These are phyloP conservation scores for Amphiprion ocellaris DNA, from an alignment of 2,113 vertebrate species.

Conservation along the genomic window DNA sequence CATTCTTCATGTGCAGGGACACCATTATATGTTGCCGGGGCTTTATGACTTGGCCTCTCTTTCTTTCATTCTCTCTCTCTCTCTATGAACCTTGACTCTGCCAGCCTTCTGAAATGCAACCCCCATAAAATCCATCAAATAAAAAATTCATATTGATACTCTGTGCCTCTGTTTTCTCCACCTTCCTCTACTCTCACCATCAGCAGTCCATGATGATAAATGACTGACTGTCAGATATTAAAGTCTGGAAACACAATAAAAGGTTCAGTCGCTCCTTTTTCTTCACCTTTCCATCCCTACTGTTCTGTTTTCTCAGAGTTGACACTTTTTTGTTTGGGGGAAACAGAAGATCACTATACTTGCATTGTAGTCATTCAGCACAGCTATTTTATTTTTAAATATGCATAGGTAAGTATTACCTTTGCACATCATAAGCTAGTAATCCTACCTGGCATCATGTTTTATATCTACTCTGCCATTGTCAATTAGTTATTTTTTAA, in stretches of 20 bases:
- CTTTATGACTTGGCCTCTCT: slow-evolving; percentile 52
- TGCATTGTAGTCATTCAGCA: not conserved
- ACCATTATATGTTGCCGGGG: slow-evolving; percentile 48
- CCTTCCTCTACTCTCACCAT: slow-evolving; percentile 64
- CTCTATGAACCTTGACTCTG: slow-evolving; percentile 67
- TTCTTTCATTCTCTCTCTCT: slow-evolving; percentile 39
- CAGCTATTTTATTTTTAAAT: not conserved
- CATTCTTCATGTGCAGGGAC: slow-evolving; percentile 24
- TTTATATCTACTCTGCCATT: not conserved
- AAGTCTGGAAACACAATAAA: slow-evolving; percentile 77
- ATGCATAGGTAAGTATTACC: not conserved
- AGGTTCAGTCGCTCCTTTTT: slow-evolving; percentile 50
- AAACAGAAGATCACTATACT: slow-evolving; percentile 1
- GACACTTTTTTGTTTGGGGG: slow-evolving; percentile 13
- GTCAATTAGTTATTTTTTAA: not conserved
- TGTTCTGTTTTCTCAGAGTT: slow-evolving; percentile 5
- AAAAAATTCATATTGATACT: slow-evolving; percentile 83
- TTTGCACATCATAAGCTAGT: not conserved
- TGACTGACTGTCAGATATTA: slow-evolving; percentile 77
- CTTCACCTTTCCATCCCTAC: slow-evolving; percentile 30
- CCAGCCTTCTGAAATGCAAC: slow-evolving; percentile 74
- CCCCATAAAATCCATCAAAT: slow-evolving; percentile 80
- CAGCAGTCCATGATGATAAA: slow-evolving; percentile 76
- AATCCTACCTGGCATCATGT: not conserved
- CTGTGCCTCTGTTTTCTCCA: slow-evolving; percentile 60